phyloP scores from a whole-genome alignment of 1,140 invertebrate species.

The Cardiocondyla obscurior region DNA sequence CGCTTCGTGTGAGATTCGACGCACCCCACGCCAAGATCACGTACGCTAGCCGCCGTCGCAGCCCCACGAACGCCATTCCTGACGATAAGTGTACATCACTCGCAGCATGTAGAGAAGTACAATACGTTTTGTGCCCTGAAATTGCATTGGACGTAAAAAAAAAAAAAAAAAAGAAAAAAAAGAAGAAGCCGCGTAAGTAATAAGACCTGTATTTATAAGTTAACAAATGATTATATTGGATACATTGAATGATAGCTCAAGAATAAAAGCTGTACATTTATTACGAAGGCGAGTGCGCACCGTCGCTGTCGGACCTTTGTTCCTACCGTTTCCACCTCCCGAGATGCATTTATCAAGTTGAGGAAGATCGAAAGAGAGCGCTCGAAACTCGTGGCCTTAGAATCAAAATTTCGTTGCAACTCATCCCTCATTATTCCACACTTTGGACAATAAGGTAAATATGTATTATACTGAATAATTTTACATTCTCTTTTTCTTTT shows the following conservation, averaged over 20 bases:
- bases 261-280: constrained; percentile 77
- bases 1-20: too few relatives aligned
- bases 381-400: neutral
- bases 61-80: too few relatives aligned
- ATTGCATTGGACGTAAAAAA: constrained; percentile 1
- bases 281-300: constrained; percentile 66
- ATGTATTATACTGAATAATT: neutral
- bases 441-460: neutral
- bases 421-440: neutral
- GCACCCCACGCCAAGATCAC: too few relatives aligned
- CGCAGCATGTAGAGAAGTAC: constrained; percentile 16
- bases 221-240: constrained; percentile 75
- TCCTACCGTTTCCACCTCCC: neutral
- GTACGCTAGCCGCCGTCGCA: too few relatives aligned
- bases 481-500: neutral
- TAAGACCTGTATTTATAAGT: constrained; percentile 76
- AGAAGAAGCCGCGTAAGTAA: constrained; percentile 5
- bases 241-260: constrained; percentile 71
- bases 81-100: too few relatives aligned
- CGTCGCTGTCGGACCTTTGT: neutral
- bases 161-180: too few relatives aligned
- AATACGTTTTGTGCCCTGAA: constrained; percentile 13
- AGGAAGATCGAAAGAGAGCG: neutral
- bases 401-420: constrained; percentile 4
- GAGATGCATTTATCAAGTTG: neutral